A percentile compares a stretch with the other conserved stretches of the same genome.
Evolutionary conservation across 2,113 vertebrate species (phyloP).

Genomic region (Brevimyrus niger): DNA sequence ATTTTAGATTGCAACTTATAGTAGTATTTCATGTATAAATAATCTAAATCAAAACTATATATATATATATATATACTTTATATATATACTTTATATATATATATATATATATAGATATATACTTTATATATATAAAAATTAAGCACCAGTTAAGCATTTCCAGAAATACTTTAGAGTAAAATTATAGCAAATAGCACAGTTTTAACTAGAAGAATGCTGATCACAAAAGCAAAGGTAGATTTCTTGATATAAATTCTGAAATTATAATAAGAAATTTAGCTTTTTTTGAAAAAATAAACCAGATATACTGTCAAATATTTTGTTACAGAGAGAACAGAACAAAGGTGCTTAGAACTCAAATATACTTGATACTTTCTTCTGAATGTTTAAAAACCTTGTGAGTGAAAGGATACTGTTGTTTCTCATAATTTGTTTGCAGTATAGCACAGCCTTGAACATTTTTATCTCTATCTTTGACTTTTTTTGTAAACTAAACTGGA

Average conservation of each 20-base stretch:
- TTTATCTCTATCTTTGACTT: not conserved
- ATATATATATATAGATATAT: no score
- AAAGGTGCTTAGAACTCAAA: not conserved
- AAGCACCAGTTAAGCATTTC: conserved; percentile 6
- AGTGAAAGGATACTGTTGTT: not conserved
- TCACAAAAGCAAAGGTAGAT: not conserved
- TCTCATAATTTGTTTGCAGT: not conserved
- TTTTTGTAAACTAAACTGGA: not conserved
- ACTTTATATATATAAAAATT: not conserved
- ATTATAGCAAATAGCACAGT: conserved; percentile 5
- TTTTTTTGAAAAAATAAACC: conserved; percentile 1
- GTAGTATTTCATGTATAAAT: not conserved
- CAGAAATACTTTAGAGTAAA: not conserved
- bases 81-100: not conserved
- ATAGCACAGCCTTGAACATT: not conserved
- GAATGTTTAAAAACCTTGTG: not conserved
- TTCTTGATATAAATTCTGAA: conserved; percentile 3
- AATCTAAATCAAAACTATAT: not conserved
- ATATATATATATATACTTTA: not conserved
- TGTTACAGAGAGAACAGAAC: conserved; percentile 5
- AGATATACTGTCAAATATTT: not conserved
- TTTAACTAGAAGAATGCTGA: not conserved
- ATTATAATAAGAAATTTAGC: conserved; percentile 2
- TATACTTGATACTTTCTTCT: not conserved
- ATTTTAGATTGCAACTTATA: not conserved